Evolutionary conservation across 2,113 vertebrate genomes (phyloP), one percentile per base, ranked within the genome.

Genomic region (Pardalotus punctatus): DNA sequence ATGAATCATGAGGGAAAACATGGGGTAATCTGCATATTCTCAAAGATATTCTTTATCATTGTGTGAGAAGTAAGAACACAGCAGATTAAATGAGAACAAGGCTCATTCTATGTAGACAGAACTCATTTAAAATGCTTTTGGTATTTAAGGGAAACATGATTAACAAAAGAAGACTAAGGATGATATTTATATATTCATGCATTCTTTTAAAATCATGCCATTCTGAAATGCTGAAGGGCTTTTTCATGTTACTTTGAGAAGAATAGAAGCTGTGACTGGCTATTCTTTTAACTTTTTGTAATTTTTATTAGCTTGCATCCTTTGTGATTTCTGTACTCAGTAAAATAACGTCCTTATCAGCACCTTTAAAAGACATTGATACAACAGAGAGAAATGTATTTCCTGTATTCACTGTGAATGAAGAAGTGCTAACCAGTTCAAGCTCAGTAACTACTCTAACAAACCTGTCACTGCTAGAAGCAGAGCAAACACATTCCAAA

Each of bases 321-420:
- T 96, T 60, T 74, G 28, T 91, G 77, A 60, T 77, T 61, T 47
- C 81, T 28, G 4, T 82, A 78, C 48, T 94, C 45, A 19, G 79
- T 66, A 94, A 96, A 91, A 88, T 12, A 50, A 40, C 19, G 35
- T 43, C 61, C n/a, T 93, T 96, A 61, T 66, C 77, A 96, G 71
- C 51, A 88, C 27, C 48, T 86, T 79, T 36, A 50, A 66, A 84
- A 96, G 66, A 93, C 93, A 94, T 92, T 72, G 7, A 76, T 90
- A 77, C 40, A 69, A 91, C 18, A 25, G 25, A 91, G 58, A 92
- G 61, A 40, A 77, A 87, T 81, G 21, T 21, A 14, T 83, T 90
- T 43, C 53, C 40, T 67, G 6, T 19, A 66, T 71, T 91, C 36
- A 19, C 18, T 48, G 48, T 80, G 82, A 97, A 85, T 67, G 53